Evolutionary conservation across 64 coral and sea anemone species (phyloP), one percentile per base, ranked within the genome.

Genomic region (Montipora efflorescens): DNA sequence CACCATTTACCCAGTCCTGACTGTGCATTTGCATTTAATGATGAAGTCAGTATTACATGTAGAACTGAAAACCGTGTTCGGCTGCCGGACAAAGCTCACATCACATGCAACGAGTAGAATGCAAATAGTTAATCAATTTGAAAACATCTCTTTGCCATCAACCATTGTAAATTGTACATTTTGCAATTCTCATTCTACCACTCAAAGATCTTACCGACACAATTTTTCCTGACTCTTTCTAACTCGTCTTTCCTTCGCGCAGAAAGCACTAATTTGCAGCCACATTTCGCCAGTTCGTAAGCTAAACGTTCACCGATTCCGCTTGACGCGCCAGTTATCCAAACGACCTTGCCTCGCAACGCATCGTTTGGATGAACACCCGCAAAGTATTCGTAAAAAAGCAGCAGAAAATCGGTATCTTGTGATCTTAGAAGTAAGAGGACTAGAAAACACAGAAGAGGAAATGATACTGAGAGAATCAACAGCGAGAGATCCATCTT

Each of bases 261-360:
- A 70, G 94, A 95, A 4, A 95, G 46, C 5, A 87, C 89, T 19
- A 95, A 73, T 91, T 95, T 95, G 45, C 94, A 91, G 47, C 94
- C 94, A 55, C 82, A 95, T 91, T 80, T 86, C 1, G 67, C 94
- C 79, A 95, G 89, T 81, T 95, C 82, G 57, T 86, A 91, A 2
- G 94, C 94, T 13, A 95, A 81, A 61, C 83, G 76, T 78, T 95
- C 93, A 22, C 93, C 93, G 7, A 95, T 95, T 5, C 93, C 93
- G 52, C 93, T 95, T 7, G 93, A 95, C 49, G 93, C 93, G 13
- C 93, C 93, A 1, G 93, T 95, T 2, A 95, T 95, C 93, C 93
- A 95, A 21, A 83, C 80, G 8, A 95, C 93, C 50, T 95, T 92
- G 3, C 78, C 87, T 5, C 25, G 22, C 48, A 96, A 76, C 14